Evolutionary conservation across 2,888 invertebrate species (phyloP).

Genomic region (Drosophila quasianomalipes): DNA sequence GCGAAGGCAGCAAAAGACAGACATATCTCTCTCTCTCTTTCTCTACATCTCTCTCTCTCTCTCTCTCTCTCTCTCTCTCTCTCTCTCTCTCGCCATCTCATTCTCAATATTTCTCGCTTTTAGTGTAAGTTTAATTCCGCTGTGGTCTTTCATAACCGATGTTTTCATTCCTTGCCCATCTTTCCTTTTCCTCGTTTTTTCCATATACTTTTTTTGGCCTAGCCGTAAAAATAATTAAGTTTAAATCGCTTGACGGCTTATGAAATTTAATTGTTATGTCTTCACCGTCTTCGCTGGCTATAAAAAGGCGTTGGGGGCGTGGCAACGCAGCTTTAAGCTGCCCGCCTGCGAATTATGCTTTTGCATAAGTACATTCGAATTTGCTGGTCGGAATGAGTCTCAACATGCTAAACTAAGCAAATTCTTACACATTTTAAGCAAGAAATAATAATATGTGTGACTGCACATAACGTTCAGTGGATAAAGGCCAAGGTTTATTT

Average conservation of each 20-base stretch:
- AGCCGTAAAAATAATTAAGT: conserved; percentile 64
- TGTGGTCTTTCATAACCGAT: conserved; percentile 40
- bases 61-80: conserved; percentile 11
- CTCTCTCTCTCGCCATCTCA: conserved; percentile 6
- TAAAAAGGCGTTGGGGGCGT: conserved; percentile 19
- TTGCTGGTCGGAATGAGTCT: conserved; percentile 41
- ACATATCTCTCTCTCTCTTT: neutral
- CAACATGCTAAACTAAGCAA: conserved; percentile 58
- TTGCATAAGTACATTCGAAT: conserved; percentile 40
- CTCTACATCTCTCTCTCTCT: neutral
- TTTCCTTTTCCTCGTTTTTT: conserved; percentile 30
- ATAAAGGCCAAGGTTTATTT: conserved; percentile 50
- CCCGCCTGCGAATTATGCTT: conserved; percentile 18
- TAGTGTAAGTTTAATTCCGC: conserved; percentile 12
- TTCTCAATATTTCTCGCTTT: conserved; percentile 24
- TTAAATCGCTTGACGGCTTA: conserved; percentile 63
- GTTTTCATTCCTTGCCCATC: conserved; percentile 31
- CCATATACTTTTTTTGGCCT: conserved; percentile 5
- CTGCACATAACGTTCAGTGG: conserved; percentile 46
- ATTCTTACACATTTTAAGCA: conserved; percentile 59
- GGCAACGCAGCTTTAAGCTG: conserved; percentile 40
- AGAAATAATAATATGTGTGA: conserved; percentile 45
- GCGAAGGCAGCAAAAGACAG: neutral
- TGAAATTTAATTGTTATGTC: conserved; percentile 71
- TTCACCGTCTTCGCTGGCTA: conserved; percentile 15